phyloP scores from a whole-genome alignment of 2,113 vertebrate genomes.

The Trematocara unimaculatum region DNA sequence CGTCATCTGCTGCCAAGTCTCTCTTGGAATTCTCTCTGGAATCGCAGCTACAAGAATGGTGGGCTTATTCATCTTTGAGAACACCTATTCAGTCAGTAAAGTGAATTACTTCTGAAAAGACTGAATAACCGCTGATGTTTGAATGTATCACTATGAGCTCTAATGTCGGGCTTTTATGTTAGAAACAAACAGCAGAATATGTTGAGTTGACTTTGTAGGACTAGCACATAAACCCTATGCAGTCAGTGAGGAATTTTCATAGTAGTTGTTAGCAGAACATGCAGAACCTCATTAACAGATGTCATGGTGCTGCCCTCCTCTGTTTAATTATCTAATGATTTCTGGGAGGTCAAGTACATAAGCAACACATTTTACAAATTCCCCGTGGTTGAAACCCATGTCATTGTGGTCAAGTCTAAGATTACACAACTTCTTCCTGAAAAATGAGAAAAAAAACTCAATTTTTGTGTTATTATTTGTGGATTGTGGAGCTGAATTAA shows the following conservation, averaged over 20 bases:
- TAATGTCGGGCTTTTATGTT: background rate
- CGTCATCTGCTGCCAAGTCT: background rate
- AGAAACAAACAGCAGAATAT: background rate
- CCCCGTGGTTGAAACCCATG: background rate
- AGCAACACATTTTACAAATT: background rate
- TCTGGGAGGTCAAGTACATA: background rate
- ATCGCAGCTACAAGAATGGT: background rate
- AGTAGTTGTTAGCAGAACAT: background rate
- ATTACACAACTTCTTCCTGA: background rate
- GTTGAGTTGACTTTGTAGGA: background rate
- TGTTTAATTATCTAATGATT: background rate
- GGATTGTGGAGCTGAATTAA: background rate
- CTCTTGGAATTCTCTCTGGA: background rate
- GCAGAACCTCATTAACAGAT: background rate
- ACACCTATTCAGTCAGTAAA: background rate
- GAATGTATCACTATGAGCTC: background rate
- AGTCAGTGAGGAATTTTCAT: background rate
- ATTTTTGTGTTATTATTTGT: background rate
- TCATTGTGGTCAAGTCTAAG: background rate
- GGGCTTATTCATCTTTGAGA: background rate
- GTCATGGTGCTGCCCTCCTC: background rate
- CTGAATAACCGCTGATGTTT: background rate
- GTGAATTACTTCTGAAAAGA: background rate
- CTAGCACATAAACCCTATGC: background rate
- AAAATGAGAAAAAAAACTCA: accelerated